These are phyloP conservation scores for Hydropsyche tenuis DNA, from an alignment of 1,140 invertebrate genomes.

Conservation along the genomic window DNA sequence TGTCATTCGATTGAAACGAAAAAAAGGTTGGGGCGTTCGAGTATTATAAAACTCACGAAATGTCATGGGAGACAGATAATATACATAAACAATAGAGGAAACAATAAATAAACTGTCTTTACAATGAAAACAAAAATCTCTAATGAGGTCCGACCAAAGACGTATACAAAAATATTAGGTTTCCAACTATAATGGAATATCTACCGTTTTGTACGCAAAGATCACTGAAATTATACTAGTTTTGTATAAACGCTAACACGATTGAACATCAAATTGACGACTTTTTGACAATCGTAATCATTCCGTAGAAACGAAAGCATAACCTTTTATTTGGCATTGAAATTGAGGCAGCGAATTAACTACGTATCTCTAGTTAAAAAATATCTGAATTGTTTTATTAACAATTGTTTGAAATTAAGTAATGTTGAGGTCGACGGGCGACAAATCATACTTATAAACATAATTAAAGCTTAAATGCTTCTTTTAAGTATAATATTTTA, in stretches of 20 bases:
- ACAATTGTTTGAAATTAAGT: slow-evolving; percentile 22
- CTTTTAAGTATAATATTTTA: no score
- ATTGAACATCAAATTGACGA: background rate
- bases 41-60: no score
- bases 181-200: slow-evolving; percentile 16
- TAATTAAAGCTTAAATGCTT: slow-evolving; percentile 26
- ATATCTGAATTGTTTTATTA: slow-evolving; percentile 5
- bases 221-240: slow-evolving; percentile 24
- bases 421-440: background rate
- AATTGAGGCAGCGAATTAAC: slow-evolving; percentile 27
- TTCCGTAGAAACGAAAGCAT: slow-evolving; percentile 26
- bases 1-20: background rate
- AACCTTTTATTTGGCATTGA: slow-evolving; percentile 27
- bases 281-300: slow-evolving; percentile 9
- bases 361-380: slow-evolving; percentile 10
- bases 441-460: slow-evolving; percentile 15
- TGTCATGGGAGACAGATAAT: background rate
- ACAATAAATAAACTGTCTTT: background rate
- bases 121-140: background rate
- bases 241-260: background rate
- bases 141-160: slow-evolving; percentile 16
- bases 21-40: no score
- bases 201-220: slow-evolving; percentile 23
- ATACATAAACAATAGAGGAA: background rate
- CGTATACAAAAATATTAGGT: slow-evolving; percentile 21